Base-by-base conservation (phyloP, 2,113 vertebrate species). In the Canis aureus region DNA sequence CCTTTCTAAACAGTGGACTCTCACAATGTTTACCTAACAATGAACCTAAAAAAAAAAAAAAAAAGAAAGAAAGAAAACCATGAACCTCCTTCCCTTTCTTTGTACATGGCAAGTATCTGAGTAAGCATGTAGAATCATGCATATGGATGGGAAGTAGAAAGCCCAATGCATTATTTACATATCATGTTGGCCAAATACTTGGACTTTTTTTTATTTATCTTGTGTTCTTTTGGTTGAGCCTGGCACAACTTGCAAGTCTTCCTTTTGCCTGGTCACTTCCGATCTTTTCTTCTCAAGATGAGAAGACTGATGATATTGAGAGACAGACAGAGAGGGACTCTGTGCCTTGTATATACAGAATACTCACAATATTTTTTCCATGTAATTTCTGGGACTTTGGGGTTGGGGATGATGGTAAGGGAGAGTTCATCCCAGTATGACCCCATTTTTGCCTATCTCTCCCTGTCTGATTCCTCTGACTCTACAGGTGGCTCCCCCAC, bases 401-500 rank as follows among this genome's bases (percentile, higher is more conserved):
- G 43, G 57, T 22, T 76, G 29, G 80, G 57, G 32, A 11, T 43
- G 23, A 55, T 55, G n/a, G 19, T 17, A 38, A 64, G 12, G 59
- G 60, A 51, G 22, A 12, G 23, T 9, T 35, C 95, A 91, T 97
- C 97, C 96, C 95, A 97, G 25, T 11, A 73, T 91, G 57, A 66
- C 62, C 90, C 92, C 94, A 96, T 96, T 88, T 55, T 55, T 73
- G n/a, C 66, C 86, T 29, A 5, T 35, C 8, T 74, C 78, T 49
- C 96, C 95, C 85, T 93, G 96, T 85, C 97, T 97, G 95, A 86
- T 91, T 97, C 88, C 53, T 53, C 87, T 96, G 93, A 81, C 95
- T 85, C 79, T 93, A 82, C 17, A 74, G 43, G 38, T 60, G 16
- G 29, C 22, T 9, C 96, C 95, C 96, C 95, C 93, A 96, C 96